Percentiles rank a stretch among this genome's conserved stretches.
Evolutionary conservation across 1,140 invertebrate species (phyloP).

Genomic region (Brachionus angularis): DNA sequence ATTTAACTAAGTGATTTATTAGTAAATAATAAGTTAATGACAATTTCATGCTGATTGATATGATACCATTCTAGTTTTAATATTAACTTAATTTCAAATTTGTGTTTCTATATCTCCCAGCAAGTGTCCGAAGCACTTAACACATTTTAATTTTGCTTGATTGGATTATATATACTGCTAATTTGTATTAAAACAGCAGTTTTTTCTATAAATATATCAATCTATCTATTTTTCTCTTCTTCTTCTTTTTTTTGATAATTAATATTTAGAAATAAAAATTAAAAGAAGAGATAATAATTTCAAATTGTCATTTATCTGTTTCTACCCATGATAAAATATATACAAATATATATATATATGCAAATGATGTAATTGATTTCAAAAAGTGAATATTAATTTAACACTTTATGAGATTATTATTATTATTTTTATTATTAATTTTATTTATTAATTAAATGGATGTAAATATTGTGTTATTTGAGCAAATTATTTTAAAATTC

Average conservation of each 20-base stretch:
- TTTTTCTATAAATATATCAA: background rate
- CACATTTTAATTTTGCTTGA: slow-evolving; percentile 36
- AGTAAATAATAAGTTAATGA: background rate
- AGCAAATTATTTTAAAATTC: slow-evolving; percentile 39
- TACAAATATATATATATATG: too few species aligned
- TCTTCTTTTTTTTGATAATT: too few species aligned
- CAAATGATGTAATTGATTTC: slow-evolving; percentile 36
- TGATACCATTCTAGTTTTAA: slow-evolving; percentile 28
- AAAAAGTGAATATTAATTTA: slow-evolving; percentile 39
- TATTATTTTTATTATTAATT: background rate
- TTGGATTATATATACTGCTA: slow-evolving; percentile 32
- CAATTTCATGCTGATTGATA: background rate
- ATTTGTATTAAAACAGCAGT: slow-evolving; percentile 6
- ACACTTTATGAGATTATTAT: slow-evolving; percentile 1
- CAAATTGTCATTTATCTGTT: background rate
- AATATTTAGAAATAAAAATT: too few species aligned
- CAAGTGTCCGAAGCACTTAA: slow-evolving; percentile 32
- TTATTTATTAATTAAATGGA: background rate
- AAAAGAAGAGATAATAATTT: slow-evolving; percentile 14
- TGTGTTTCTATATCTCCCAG: slow-evolving; percentile 14
- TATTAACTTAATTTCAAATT: background rate
- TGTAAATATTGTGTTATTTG: slow-evolving; percentile 40
- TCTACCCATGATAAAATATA: background rate
- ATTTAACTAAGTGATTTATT: slow-evolving; percentile 40
- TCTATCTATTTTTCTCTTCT: background rate